These are phyloP conservation scores for Cylindroiulus punctatus DNA, from an alignment of 2,888 invertebrate genomes.

Conservation along the genomic window DNA sequence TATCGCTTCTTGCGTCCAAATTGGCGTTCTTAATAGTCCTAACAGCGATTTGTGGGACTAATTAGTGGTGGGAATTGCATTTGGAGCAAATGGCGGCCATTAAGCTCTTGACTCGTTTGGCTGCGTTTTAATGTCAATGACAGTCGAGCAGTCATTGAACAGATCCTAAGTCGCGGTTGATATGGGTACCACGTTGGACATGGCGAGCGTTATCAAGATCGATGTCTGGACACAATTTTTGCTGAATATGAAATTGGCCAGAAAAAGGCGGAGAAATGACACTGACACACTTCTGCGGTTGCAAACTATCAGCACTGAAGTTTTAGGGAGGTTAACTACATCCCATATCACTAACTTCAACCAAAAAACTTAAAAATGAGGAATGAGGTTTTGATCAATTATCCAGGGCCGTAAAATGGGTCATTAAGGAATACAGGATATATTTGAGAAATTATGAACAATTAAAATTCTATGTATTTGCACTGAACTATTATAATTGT, in stretches of 20 bases:
- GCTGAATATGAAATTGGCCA: neutral
- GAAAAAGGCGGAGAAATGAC: constrained; percentile 1
- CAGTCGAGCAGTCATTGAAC: constrained; percentile 26
- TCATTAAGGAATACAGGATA: too few relatives aligned
- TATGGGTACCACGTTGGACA: neutral
- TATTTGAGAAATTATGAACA: too few relatives aligned
- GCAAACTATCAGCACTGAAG: neutral
- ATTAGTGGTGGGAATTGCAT: neutral
- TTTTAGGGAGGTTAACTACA: constrained; percentile 17
- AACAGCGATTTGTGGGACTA: neutral
- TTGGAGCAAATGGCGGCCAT: neutral
- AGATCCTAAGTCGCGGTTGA: neutral
- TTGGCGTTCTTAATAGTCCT: neutral
- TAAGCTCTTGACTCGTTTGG: neutral
- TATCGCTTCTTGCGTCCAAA: neutral
- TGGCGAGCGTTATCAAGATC: neutral
- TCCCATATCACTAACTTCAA: neutral
- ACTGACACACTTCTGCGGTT: constrained; percentile 19
- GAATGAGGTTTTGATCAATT: neutral
- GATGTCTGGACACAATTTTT: constrained; percentile 1
- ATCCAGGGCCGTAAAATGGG: neutral
- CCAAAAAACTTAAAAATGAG: neutral
- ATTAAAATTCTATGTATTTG: too few relatives aligned
- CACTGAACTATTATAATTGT: too few relatives aligned
- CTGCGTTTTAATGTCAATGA: constrained; percentile 43